phyloP scores from a whole-genome alignment of 2,113 vertebrate species.

The Nanorana parkeri region DNA sequence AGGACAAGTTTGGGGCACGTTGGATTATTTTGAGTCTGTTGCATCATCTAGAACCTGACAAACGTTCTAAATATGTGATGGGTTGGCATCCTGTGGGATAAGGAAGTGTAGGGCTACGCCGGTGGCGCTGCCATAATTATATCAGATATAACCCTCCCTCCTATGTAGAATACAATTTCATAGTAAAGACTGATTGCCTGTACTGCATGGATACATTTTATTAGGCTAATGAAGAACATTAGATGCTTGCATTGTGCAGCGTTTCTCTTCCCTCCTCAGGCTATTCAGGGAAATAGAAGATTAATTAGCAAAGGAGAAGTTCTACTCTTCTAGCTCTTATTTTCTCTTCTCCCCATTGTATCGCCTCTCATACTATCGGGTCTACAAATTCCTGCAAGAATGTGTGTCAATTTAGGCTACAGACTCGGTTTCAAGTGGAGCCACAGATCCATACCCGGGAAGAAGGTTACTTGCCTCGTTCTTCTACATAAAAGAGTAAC shows the following conservation, averaged over 20 bases:
- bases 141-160: conserved; percentile 23
- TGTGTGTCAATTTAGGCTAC: neutral
- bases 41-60: neutral
- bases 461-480: too few relatives aligned
- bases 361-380: neutral
- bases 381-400: neutral
- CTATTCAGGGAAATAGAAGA: conserved; percentile 38
- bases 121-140: conserved; percentile 35
- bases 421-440: neutral
- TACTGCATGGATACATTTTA: conserved; percentile 36
- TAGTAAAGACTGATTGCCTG: conserved; percentile 6
- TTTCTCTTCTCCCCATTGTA: conserved; percentile 19
- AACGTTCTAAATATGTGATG: conserved; percentile 1
- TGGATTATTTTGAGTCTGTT: neutral
- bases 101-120: conserved; percentile 20
- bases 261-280: conserved; percentile 35
- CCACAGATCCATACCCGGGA: too few relatives aligned
- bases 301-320: conserved; percentile 47
- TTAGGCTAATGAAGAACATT: conserved; percentile 52
- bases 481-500: too few relatives aligned
- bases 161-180: conserved; percentile 50
- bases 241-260: conserved; percentile 16
- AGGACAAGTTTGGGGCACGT: neutral
- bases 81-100: neutral
- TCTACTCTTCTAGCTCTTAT: conserved; percentile 27